Evolutionary conservation across 2,113 vertebrate species (phyloP), one percentile per base, ranked within the genome.

Genomic region (Ophthalmolycus amberensis): DNA sequence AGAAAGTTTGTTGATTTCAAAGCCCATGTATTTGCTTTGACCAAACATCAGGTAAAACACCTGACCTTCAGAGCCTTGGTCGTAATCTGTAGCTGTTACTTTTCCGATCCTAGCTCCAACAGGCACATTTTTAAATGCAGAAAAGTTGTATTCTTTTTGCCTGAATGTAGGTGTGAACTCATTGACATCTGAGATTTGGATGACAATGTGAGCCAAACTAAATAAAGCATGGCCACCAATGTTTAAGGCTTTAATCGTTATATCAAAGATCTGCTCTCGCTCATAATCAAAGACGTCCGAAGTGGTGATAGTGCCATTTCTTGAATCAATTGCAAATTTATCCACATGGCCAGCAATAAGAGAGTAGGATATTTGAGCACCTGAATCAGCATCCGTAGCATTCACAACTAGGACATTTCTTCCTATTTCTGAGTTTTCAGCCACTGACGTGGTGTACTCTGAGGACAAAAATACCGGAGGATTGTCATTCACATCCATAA

Each of bases 401-500:
- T 74, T 85, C 16, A 93, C 27, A 69, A 64, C 72, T 4, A 94
- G 37, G 60, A 95, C 89, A 46, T 59, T 65, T 27, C 71, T 91
- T 67, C 95, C 94, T 68, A 89, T 80, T 6, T 79, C 74, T 38
- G 90, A 89, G 82, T 96, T 95, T 89, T 96, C 95, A 29, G 73
- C 48, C n/a, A 96, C 71, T 52, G 83, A 89, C 6, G 37, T 74
- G 2, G 32, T 74, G 54, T 91, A 95, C 34, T 93, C 80, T 4
- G 71, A 82, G 8, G 70, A 87, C 11, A 80, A 75, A 85, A 96
- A 95, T 15, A 92, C 71, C 16, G 95, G 94, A n/a, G 91, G 90
- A 75, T 95, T 95, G 84, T 96, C 95, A 58, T 96, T 95, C 38
- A 94, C 90, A 87, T 96, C 94, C 52, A 82, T 78, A 68, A 95